Evolutionary conservation across 2,888 invertebrate genomes (phyloP).

Genomic region (Nephrotoma guestfalica): DNA sequence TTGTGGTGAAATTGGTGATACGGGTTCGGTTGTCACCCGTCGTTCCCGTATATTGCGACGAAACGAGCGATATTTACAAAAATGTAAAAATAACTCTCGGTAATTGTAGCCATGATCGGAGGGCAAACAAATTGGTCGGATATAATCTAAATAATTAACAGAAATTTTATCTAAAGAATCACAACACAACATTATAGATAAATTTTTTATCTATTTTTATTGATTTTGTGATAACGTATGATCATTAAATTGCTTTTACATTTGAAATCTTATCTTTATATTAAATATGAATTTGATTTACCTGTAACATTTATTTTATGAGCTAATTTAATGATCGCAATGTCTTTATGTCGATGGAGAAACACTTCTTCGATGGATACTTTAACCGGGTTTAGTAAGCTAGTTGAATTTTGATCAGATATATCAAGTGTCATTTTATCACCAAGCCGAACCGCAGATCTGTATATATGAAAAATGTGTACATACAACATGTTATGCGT

Average conservation of each 20-base stretch:
- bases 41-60: neutral
- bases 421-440: constrained; percentile 12
- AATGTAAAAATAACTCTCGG: constrained; percentile 12
- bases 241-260: neutral
- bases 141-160: constrained; percentile 10
- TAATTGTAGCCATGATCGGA: constrained; percentile 13
- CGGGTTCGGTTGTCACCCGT: constrained; percentile 5
- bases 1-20: constrained; percentile 13
- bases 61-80: constrained; percentile 12
- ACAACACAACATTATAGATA: neutral
- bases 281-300: constrained; percentile 1
- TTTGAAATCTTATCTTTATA: neutral
- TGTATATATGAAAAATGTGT: neutral
- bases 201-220: neutral
- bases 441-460: constrained; percentile 14
- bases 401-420: constrained; percentile 5
- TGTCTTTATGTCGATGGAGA: constrained; percentile 14
- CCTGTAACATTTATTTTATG: constrained; percentile 12
- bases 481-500: neutral
- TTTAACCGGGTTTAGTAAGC: constrained; percentile 8
- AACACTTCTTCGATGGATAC: constrained; percentile 13
- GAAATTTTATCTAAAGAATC: neutral
- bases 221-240: neutral
- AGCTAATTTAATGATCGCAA: constrained; percentile 13
- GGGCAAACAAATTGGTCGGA: constrained; percentile 15